Evolutionary conservation across 1,140 invertebrate genomes (phyloP).

Genomic region (Meteorus sp.): DNA sequence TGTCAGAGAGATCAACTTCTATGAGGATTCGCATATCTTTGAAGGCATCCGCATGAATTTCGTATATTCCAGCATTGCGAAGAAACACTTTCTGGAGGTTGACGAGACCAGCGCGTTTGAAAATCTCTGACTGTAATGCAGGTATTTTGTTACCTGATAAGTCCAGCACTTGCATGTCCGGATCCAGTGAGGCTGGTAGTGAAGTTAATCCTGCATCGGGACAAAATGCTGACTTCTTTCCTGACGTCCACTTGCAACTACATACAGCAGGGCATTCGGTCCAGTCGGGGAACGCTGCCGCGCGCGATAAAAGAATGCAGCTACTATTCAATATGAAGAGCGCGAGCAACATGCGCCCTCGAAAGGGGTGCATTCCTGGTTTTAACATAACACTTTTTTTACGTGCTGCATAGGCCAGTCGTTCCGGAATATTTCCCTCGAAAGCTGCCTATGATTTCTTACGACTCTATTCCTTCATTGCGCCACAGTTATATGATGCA

Average conservation of each 20-base stretch:
- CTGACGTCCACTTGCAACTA: conserved; percentile 85
- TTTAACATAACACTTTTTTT: conserved; percentile 46
- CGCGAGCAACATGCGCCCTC: conserved; percentile 48
- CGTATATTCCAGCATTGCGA: conserved; percentile 70
- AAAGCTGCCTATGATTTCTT: neutral
- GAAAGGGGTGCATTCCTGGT: conserved; percentile 44
- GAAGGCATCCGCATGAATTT: conserved; percentile 81
- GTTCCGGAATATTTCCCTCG: neutral
- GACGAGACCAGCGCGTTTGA: conserved; percentile 75
- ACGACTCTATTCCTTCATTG: neutral
- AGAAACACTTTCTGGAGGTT: conserved; percentile 84
- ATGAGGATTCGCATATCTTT: conserved; percentile 83
- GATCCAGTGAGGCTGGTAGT: conserved; percentile 73
- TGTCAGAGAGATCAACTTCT: conserved; percentile 81
- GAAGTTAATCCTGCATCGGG: conserved; percentile 73
- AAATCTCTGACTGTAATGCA: conserved; percentile 76
- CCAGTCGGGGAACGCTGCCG: conserved; percentile 71
- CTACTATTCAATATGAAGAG: conserved; percentile 45
- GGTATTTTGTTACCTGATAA: conserved; percentile 78
- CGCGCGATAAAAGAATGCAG: conserved; percentile 45
- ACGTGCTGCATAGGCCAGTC: neutral
- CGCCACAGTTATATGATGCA: too few species aligned
- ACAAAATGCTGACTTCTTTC: conserved; percentile 85
- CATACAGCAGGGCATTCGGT: conserved; percentile 80
- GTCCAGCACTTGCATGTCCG: conserved; percentile 85